phyloP scores from a whole-genome alignment of 2,113 vertebrate species.

The Chascanopsetta lugubris region DNA sequence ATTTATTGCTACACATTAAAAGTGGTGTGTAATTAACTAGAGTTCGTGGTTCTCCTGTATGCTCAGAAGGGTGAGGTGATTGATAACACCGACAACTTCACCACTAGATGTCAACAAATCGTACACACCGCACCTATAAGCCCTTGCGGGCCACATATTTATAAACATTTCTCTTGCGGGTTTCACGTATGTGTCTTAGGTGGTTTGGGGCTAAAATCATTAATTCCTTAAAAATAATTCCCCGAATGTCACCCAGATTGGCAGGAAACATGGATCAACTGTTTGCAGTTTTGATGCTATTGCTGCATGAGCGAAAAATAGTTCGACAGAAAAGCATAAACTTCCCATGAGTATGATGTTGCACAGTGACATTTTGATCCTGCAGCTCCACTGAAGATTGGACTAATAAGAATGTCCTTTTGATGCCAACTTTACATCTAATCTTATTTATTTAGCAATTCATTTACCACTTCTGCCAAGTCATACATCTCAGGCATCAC shows the following conservation, averaged over 20 bases:
- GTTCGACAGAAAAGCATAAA: neutral
- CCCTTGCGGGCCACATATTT: too few species aligned
- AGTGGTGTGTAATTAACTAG: too few species aligned
- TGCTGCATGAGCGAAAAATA: neutral
- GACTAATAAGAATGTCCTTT: slow-evolving; percentile 1
- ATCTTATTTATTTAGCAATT: slow-evolving; percentile 34
- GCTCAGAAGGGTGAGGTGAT: too few species aligned
- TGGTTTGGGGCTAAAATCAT: neutral
- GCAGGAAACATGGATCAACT: neutral
- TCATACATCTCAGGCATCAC: slow-evolving; percentile 7
- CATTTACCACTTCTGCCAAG: slow-evolving; percentile 3
- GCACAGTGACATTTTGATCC: neutral
- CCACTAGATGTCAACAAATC: too few species aligned
- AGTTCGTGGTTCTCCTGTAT: too few species aligned
- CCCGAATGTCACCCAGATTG: neutral
- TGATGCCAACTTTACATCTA: neutral
- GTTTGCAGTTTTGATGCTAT: neutral
- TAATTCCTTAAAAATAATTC: neutral
- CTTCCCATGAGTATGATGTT: neutral
- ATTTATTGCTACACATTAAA: too few species aligned
- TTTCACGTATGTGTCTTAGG: too few species aligned
- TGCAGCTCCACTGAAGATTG: neutral
- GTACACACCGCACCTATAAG: too few species aligned
- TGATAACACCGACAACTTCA: too few species aligned
- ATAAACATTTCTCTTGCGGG: too few species aligned